Percentiles rank a stretch among this genome's conserved stretches.
Conservation (phyloP, 53 echinoderm and acorn worm species). For the Holothuria leucospilota region DNA sequence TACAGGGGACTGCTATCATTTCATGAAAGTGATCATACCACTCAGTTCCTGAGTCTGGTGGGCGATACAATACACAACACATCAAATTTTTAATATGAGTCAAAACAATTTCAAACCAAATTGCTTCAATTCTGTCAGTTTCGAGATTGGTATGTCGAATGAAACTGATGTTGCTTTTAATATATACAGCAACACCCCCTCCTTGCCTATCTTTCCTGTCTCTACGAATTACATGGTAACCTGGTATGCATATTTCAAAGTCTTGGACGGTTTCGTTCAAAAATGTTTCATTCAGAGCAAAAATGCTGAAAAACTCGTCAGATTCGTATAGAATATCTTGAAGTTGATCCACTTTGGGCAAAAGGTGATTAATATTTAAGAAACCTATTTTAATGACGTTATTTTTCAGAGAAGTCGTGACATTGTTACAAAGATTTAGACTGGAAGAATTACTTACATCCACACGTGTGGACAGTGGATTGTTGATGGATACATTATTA, state of each 20-base stretch:
- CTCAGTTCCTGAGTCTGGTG: neutral
- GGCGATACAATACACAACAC: neutral
- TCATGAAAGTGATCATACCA: slow-evolving; percentile 4
- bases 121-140: neutral
- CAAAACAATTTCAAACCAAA: neutral
- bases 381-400: neutral
- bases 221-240: neutral
- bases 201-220: neutral
- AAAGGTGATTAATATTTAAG: neutral
- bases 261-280: neutral
- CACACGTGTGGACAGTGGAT: neutral
- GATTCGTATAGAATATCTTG: neutral
- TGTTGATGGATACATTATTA: neutral
- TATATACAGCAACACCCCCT: neutral
- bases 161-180: neutral
- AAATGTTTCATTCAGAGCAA: slow-evolving; percentile 2
- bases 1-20: neutral
- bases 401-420: neutral
- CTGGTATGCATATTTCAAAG: slow-evolving; percentile 10
- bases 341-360: slow-evolving; percentile 1
- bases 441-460: neutral
- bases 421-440: neutral
- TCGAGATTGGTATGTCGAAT: neutral
- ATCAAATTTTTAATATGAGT: neutral
- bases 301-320: neutral